phyloP scores from a whole-genome alignment of 35 echinoderm and acorn worm genomes.

The Apostichopus californicus region DNA sequence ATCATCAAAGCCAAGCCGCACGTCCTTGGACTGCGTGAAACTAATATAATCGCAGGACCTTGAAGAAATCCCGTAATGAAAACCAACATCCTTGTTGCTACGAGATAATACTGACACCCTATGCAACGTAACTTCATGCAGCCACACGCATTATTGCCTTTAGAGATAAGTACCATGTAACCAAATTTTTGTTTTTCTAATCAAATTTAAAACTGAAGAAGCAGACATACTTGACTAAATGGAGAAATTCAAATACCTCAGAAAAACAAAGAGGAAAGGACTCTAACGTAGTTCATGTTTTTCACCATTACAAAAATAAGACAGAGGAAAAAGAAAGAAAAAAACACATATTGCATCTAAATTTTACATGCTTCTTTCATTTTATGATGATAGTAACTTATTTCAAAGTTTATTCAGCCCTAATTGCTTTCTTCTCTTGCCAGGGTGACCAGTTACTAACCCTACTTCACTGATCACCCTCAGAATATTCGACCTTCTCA shows the following conservation, averaged over 20 bases:
- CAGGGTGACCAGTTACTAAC: too few relatives aligned
- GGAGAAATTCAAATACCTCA: neutral
- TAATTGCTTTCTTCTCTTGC: too few relatives aligned
- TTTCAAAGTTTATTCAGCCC: too few relatives aligned
- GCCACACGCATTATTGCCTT: neutral
- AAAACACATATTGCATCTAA: too few relatives aligned
- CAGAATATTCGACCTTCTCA: too few relatives aligned
- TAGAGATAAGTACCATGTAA: neutral
- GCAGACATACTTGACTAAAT: neutral
- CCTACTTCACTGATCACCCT: too few relatives aligned
- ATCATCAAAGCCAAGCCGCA: conserved; percentile 1
- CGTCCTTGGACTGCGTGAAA: conserved; percentile 1
- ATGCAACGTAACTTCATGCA: neutral
- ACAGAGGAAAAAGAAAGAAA: too few relatives aligned
- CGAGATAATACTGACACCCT: neutral
- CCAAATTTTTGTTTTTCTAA: neutral
- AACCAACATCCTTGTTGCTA: neutral
- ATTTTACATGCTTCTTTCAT: too few relatives aligned
- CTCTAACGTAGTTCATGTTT: too few relatives aligned
- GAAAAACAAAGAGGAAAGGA: neutral
- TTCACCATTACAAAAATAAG: too few relatives aligned
- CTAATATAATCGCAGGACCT: neutral
- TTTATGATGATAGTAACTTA: too few relatives aligned
- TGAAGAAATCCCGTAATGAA: neutral
- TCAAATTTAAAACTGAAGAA: neutral